phyloP scores from a whole-genome alignment of 2,888 invertebrate genomes.

The Bombylius discolor region DNA sequence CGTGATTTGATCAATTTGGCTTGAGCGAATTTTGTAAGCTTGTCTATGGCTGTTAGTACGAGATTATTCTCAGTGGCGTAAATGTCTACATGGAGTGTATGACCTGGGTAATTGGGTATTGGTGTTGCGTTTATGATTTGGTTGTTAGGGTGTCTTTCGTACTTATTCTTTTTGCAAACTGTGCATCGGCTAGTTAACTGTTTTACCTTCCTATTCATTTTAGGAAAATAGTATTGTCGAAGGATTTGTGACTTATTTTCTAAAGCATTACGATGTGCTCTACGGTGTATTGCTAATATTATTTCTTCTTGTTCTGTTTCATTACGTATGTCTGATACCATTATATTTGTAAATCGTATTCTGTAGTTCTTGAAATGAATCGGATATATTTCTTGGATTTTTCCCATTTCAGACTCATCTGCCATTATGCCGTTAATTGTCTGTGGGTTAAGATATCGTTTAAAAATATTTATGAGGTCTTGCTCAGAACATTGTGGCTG shows the following conservation, averaged over 20 bases:
- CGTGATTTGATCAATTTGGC: slow-evolving; percentile 4
- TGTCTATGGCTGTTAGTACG: slow-evolving; percentile 8
- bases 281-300: no score
- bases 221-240: slow-evolving; percentile 9
- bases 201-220: background rate
- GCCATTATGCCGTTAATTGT: slow-evolving; percentile 6
- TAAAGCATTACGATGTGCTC: background rate
- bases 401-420: slow-evolving; percentile 5
- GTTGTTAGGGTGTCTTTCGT: slow-evolving; percentile 11
- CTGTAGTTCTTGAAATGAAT: background rate
- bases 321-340: slow-evolving; percentile 6
- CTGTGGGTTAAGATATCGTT: slow-evolving; percentile 7
- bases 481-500: background rate
- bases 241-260: slow-evolving; percentile 10
- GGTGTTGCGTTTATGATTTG: slow-evolving; percentile 6
- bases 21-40: slow-evolving; percentile 10
- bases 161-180: no score
- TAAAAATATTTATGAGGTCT: slow-evolving; percentile 5
- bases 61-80: slow-evolving; percentile 7
- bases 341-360: slow-evolving; percentile 6
- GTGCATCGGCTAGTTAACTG: background rate
- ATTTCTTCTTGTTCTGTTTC: background rate
- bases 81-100: slow-evolving; percentile 13
- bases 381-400: slow-evolving; percentile 9
- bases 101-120: slow-evolving; percentile 10